A percentile compares a stretch with the other conserved stretches of the same genome.
Conservation (phyloP, 2,797 vertebrate genomes). For the Darevskia mixta region DNA sequence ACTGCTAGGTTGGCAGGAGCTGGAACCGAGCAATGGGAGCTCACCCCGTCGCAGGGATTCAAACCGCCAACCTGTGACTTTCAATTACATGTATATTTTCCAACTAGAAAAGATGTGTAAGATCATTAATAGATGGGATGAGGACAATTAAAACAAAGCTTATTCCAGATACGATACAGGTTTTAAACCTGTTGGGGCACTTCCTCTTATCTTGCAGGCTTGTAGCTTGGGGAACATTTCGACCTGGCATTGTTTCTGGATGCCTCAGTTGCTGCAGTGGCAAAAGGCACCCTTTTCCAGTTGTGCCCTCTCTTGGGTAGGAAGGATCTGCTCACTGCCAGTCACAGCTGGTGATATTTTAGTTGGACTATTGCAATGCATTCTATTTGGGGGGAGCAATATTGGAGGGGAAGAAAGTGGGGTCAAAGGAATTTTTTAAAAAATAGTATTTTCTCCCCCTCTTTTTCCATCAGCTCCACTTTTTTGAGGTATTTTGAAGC, state of each 20-base stretch:
- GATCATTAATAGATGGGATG: neutral
- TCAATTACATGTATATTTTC: neutral
- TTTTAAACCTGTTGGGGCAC: neutral
- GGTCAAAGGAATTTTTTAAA: neutral
- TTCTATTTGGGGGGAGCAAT: neutral
- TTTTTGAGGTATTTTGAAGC: neutral
- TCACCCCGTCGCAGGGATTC: too few species aligned
- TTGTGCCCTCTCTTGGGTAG: neutral
- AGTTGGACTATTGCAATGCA: too few species aligned
- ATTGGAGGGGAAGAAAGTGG: neutral
- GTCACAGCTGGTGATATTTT: neutral
- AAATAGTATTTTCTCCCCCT: too few species aligned
- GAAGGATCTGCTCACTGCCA: neutral
- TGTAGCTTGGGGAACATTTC: neutral
- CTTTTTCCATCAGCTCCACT: neutral
- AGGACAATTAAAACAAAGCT: neutral
- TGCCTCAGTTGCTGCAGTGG: neutral
- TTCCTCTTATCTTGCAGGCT: neutral
- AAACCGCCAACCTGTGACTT: too few species aligned
- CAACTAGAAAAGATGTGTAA: neutral
- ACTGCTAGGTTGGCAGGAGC: too few species aligned
- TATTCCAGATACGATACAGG: neutral
- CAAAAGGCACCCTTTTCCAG: too few species aligned
- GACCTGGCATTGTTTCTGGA: neutral
- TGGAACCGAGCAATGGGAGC: too few species aligned